Conservation (phyloP, 2,797 vertebrate species). For the Sebastes ruberrimus region DNA sequence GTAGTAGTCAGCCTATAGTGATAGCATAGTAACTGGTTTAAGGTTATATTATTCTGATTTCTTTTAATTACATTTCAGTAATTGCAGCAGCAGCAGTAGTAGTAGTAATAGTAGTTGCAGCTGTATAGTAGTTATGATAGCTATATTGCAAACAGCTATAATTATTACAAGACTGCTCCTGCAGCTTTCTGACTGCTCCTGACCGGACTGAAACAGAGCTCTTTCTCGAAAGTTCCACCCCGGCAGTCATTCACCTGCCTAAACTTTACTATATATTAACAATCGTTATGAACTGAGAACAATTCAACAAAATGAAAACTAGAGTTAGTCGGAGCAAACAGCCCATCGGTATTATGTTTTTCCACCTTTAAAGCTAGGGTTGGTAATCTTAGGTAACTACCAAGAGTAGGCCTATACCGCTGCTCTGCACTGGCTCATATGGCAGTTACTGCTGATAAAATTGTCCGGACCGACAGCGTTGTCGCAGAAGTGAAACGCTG, state of each 20-base stretch:
- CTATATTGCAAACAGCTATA: background rate
- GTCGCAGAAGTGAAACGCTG: too few species aligned
- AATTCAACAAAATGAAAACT: background rate
- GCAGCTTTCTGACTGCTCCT: background rate
- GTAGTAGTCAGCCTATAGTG: background rate
- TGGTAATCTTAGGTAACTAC: too few species aligned
- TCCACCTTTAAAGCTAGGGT: too few species aligned
- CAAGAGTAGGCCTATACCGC: too few species aligned
- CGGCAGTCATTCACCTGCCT: background rate
- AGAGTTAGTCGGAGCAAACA: background rate
- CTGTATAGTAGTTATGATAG: background rate
- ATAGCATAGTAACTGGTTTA: background rate
- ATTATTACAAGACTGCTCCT: background rate
- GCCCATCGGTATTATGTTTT: too few species aligned
- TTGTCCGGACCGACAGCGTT: accelerated
- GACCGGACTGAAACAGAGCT: background rate
- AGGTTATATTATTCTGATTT: background rate
- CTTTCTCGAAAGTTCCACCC: background rate
- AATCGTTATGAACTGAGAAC: background rate
- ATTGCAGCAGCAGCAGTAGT: background rate
- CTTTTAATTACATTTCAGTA: background rate
- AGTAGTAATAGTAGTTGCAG: background rate
- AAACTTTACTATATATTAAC: background rate
- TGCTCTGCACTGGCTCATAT: too few species aligned
- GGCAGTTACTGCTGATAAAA: too few species aligned